These are phyloP conservation scores for Stictonetta naevosa DNA, from an alignment of 2,113 vertebrate species.

Conservation along the genomic window DNA sequence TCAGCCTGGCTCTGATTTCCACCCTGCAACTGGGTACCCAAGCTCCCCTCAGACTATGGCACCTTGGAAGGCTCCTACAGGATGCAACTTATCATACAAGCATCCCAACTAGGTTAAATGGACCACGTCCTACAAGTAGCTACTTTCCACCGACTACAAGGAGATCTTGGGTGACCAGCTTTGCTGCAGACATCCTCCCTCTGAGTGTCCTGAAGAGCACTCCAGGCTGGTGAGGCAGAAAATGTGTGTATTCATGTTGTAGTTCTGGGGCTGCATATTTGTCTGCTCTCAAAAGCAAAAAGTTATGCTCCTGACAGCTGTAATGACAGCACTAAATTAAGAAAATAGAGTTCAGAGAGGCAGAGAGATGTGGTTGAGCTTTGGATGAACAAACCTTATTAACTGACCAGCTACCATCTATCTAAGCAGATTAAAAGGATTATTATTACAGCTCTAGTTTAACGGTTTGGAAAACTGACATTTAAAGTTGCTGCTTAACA, in stretches of 20 bases:
- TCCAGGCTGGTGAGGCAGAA: neutral
- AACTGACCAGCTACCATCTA: neutral
- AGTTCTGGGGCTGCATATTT: neutral
- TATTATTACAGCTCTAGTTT: neutral
- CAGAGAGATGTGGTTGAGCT: neutral
- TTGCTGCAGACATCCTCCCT: neutral
- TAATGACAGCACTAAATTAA: neutral
- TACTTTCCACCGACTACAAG: neutral
- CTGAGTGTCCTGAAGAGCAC: conserved; percentile 9
- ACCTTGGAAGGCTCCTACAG: neutral
- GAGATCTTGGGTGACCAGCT: neutral
- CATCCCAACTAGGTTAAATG: neutral
- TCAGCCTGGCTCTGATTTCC: neutral
- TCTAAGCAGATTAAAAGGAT: conserved; percentile 13
- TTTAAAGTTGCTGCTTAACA: neutral
- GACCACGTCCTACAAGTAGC: neutral
- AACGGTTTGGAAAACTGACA: conserved; percentile 25
- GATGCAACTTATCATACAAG: neutral
- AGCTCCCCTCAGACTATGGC: neutral
- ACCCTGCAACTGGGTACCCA: neutral
- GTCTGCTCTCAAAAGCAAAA: conserved; percentile 19
- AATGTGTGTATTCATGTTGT: neutral
- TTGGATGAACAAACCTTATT: conserved; percentile 18
- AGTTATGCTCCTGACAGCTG: neutral
- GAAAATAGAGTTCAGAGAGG: neutral